Conservation (phyloP, 2,113 vertebrate genomes). For the Marmota flaviventris region DNA sequence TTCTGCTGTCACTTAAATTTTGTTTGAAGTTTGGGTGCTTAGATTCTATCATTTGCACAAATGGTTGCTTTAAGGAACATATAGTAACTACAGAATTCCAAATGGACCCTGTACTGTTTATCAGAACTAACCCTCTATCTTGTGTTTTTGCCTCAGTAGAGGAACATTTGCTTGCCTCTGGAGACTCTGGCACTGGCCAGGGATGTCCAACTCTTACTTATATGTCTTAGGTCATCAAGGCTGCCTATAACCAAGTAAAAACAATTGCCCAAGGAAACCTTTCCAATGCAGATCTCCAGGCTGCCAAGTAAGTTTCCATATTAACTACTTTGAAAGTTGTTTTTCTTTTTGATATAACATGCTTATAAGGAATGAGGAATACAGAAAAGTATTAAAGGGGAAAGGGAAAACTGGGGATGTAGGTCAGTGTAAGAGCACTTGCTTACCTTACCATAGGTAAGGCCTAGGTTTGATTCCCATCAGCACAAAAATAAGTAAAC, state of each 20-base stretch:
- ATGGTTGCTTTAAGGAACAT: not conserved
- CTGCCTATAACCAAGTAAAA: constrained; percentile 93
- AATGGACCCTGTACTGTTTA: not conserved
- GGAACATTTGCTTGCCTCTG: not conserved
- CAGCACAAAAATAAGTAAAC: not conserved
- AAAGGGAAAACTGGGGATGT: not conserved
- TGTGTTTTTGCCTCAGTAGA: not conserved
- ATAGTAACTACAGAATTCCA: not conserved
- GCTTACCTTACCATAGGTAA: no score
- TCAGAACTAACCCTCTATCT: not conserved
- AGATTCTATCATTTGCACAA: not conserved
- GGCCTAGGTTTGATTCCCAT: not conserved
- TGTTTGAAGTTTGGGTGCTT: not conserved
- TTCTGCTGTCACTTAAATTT: not conserved
- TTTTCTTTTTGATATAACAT: not conserved
- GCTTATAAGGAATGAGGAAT: not conserved
- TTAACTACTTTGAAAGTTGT: not conserved
- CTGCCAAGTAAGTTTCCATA: constrained; percentile 93
- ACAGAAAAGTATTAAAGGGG: not conserved
- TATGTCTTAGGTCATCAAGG: constrained; percentile 92
- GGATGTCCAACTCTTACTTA: constrained; percentile 10
- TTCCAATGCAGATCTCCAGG: constrained; percentile 90
- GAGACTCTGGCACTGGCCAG: not conserved
- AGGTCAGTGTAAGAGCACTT: not conserved
- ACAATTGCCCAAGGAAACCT: constrained; percentile 92